Percentiles rank a stretch among this genome's conserved stretches.
These are phyloP conservation scores for Leptosomus discolor DNA, from an alignment of 2,113 vertebrate genomes.

Conservation along the genomic window DNA sequence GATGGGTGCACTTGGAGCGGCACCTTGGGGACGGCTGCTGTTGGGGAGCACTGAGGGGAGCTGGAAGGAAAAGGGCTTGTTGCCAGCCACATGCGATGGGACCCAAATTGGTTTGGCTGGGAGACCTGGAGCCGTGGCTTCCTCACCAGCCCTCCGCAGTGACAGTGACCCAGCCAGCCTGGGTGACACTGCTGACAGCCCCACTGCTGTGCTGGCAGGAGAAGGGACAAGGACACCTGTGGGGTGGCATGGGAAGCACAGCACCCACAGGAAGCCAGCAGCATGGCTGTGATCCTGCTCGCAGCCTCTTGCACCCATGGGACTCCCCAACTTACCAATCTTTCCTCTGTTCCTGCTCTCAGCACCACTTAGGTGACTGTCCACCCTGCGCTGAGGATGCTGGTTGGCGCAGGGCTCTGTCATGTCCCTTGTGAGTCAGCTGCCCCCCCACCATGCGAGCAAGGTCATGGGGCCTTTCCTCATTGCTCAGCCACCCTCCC, in stretches of 20 bases:
- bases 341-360: fast-evolving
- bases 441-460: fast-evolving
- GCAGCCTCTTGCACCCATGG: not conserved
- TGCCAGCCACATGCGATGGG: not conserved
- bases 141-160: not conserved
- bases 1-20: fast-evolving
- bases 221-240: fast-evolving
- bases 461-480: conserved; percentile 21
- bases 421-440: fast-evolving
- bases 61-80: fast-evolving
- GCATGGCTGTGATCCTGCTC: not conserved
- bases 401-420: not conserved
- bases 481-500: not conserved
- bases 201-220: fast-evolving
- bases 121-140: not conserved
- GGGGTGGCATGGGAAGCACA: not conserved
- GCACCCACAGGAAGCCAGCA: not conserved
- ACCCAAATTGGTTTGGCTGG: not conserved
- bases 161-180: fast-evolving
- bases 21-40: not conserved
- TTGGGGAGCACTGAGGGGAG: not conserved
- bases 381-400: not conserved
- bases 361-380: not conserved
- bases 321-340: fast-evolving
- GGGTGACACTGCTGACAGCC: not conserved